These are phyloP conservation scores for human (Homo sapiens) DNA, from an alignment of 2,113 vertebrate species.

Conservation along the genomic window DNA sequence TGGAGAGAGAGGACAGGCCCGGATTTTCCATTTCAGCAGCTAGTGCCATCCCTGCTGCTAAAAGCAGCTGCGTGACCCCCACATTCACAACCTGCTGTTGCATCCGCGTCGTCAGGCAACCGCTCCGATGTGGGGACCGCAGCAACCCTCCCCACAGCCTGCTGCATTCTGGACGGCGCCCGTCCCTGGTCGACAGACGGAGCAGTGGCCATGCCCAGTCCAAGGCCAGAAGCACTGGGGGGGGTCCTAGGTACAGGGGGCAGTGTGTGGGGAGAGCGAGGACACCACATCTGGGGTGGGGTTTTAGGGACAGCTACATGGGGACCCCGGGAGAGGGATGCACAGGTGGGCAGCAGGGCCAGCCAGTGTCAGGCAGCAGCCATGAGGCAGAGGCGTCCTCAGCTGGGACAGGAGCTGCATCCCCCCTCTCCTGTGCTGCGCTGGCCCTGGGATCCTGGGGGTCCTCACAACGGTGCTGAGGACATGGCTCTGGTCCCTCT, in stretches of 20 bases:
- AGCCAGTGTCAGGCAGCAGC: too few relatives aligned
- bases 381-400: too few relatives aligned
- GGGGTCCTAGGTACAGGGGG: background rate
- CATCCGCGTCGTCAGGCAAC: background rate
- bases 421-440: background rate
- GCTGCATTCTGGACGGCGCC: too few relatives aligned
- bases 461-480: background rate
- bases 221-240: background rate
- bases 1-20: constrained; percentile 44
- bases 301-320: background rate
- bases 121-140: background rate
- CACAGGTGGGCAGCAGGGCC: too few relatives aligned
- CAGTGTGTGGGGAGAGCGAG: background rate
- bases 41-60: background rate
- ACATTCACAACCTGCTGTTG: background rate
- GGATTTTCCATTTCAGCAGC: constrained; percentile 65
- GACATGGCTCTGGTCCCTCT: background rate
- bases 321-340: background rate
- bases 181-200: too few relatives aligned
- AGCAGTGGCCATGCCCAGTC: too few relatives aligned
- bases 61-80: background rate
- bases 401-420: too few relatives aligned
- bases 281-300: background rate
- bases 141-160: too few relatives aligned
- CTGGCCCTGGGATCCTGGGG: background rate